phyloP scores from a whole-genome alignment of 1,140 invertebrate species.

The Ctenoplectra terminalis region DNA sequence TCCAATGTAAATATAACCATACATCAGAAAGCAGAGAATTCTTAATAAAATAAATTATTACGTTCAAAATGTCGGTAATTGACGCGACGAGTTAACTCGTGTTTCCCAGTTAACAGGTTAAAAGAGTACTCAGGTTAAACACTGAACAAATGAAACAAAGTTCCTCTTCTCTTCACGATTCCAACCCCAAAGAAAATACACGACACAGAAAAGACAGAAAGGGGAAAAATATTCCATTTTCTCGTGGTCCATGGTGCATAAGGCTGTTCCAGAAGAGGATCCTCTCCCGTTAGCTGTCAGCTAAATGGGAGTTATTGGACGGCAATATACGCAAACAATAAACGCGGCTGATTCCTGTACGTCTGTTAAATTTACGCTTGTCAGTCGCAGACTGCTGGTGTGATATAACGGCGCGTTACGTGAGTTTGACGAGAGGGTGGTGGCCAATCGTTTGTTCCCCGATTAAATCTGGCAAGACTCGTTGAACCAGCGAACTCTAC shows the following conservation, averaged over 20 bases:
- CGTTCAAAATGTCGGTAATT: no score
- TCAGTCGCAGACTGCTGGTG: slow-evolving; percentile 74
- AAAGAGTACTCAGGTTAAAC: no score
- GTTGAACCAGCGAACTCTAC: slow-evolving; percentile 27
- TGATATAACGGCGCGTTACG: slow-evolving; percentile 80
- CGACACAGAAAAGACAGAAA: neutral
- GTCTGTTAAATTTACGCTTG: slow-evolving; percentile 78
- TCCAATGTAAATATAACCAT: no score
- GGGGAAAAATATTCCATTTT: neutral
- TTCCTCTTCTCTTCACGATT: neutral
- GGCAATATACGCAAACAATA: slow-evolving; percentile 71
- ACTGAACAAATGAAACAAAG: neutral
- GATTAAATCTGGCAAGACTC: slow-evolving; percentile 54
- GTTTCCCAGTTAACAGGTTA: no score
- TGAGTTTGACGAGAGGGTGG: slow-evolving; percentile 73
- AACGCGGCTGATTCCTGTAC: slow-evolving; percentile 73
- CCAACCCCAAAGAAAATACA: neutral
- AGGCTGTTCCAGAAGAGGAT: slow-evolving; percentile 11
- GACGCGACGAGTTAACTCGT: no score
- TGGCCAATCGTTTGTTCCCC: slow-evolving; percentile 53
- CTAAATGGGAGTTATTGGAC: slow-evolving; percentile 73
- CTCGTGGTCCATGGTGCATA: neutral
- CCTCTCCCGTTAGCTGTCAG: slow-evolving; percentile 12
- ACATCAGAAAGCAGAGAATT: no score
- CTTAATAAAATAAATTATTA: no score